Evolutionary conservation across 2,888 invertebrate genomes (phyloP), one percentile per base, ranked within the genome.

Genomic region (Melolontha melolontha): DNA sequence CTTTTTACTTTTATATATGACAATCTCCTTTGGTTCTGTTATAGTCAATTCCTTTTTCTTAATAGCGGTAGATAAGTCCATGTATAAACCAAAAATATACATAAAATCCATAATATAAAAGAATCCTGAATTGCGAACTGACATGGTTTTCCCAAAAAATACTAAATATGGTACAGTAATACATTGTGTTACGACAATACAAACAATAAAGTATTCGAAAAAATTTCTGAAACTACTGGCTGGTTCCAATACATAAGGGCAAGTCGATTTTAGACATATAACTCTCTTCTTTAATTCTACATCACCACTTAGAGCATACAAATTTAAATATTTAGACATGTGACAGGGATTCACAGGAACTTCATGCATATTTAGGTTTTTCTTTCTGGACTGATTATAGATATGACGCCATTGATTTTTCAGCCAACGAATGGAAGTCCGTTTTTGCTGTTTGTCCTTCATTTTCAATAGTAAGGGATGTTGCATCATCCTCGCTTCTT

Each of bases 181-280:
- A n/a, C 65, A 59, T 40, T 72, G 69, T 7, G 68, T 11, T 5
- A 52, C 52, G n/a, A 67, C 65, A 8, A 44, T 65, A 5, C 42
- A 42, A 6, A 73, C 49, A 29, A 70, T 67, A 1, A 72, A 0
- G 14, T 70, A 39, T 10, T 69, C 57, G 5, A 52, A 66, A 50
- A 71, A 73, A 1, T 41, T 44, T 6, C 84, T 84, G 1, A 87
- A 82, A 44, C 81, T 79, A 62, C 86, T 86, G 29, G 84, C 79
- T 0, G 82, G 80, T 79, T 85, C 85, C 68, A 87, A 76, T 65
- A 87, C 84, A 83, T 85, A 86, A 1, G 87, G 87, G 42, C 86
- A 85, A 14, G 74, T 79, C 1, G 82, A 76, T 67, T 81, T 80
- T 17, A 85, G 74, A 67, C 86, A 86, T 17, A 76, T 73, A 1